Evolutionary conservation across 1,140 invertebrate species (phyloP).

Genomic region (Lepidostoma basale): DNA sequence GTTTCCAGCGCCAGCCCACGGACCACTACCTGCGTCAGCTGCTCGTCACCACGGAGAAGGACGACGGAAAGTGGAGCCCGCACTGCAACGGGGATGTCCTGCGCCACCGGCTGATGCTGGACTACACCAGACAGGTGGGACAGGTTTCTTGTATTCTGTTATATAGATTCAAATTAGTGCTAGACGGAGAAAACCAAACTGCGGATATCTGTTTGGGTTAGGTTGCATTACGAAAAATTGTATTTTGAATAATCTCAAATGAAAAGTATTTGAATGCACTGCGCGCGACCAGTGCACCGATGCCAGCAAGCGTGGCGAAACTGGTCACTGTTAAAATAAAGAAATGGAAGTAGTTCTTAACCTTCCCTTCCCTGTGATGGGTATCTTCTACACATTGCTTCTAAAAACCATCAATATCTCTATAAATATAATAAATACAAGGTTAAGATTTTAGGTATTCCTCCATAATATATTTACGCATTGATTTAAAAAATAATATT

Average conservation of each 20-base stretch:
- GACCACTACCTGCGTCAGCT: slow-evolving; percentile 91
- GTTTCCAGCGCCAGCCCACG: slow-evolving; percentile 83
- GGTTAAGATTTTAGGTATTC: no score
- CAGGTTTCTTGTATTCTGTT: neutral
- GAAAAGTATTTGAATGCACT: neutral
- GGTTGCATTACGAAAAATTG: no score
- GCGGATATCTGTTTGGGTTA: no score
- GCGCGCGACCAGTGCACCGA: no score
- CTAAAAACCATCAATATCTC: no score
- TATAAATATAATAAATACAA: no score
- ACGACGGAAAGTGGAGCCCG: slow-evolving; percentile 48
- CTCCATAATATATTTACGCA: no score
- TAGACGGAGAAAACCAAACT: no score
- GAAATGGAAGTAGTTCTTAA: neutral
- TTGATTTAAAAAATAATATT: no score
- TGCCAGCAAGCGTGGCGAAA: no score
- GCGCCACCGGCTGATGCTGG: slow-evolving; percentile 72
- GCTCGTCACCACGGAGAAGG: slow-evolving; percentile 64
- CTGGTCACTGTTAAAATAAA: neutral
- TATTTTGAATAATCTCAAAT: neutral
- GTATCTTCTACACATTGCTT: no score
- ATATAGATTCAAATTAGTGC: neutral
- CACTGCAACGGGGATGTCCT: slow-evolving; percentile 82
- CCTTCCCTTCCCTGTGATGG: no score
- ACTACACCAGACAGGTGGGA: slow-evolving; percentile 69